Evolutionary conservation across 2,888 invertebrate species (phyloP).

Genomic region (Drosophila kambysellisi): DNA sequence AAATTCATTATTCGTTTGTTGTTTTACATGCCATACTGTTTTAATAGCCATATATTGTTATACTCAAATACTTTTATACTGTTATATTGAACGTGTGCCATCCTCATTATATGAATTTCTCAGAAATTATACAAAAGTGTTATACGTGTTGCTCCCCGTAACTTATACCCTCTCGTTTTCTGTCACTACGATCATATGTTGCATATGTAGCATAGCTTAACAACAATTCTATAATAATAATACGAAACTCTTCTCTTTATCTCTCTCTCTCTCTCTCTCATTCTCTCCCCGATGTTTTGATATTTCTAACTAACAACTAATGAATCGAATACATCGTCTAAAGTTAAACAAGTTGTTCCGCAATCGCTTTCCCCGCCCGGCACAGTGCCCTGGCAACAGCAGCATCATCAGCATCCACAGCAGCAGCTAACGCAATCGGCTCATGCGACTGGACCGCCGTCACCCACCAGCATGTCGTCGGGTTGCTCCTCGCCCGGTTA

Average conservation of each 20-base stretch:
- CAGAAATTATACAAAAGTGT: slow-evolving; percentile 17
- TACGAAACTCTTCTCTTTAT: slow-evolving; percentile 13
- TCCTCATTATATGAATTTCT: slow-evolving; percentile 27
- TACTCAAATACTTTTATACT: slow-evolving; percentile 27
- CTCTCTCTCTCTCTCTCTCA: slow-evolving; percentile 28
- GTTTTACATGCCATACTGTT: slow-evolving; percentile 29
- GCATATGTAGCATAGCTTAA: slow-evolving; percentile 2
- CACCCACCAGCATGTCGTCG: slow-evolving; percentile 88
- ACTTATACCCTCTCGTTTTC: slow-evolving; percentile 34
- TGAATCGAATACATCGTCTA: slow-evolving; percentile 18
- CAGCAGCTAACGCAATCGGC: slow-evolving; percentile 81
- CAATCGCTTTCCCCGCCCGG: slow-evolving; percentile 88
- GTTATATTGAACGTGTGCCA: slow-evolving; percentile 42
- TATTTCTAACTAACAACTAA: slow-evolving; percentile 21
- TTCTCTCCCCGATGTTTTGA: slow-evolving; percentile 5
- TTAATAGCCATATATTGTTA: slow-evolving; percentile 32
- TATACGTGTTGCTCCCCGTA: slow-evolving; percentile 49
- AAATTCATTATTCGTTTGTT: slow-evolving; percentile 11
- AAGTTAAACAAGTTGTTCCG: slow-evolving; percentile 89
- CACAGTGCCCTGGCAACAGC: slow-evolving; percentile 88
- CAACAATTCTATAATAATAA: slow-evolving; percentile 41
- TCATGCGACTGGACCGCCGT: slow-evolving; percentile 87
- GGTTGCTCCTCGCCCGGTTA: slow-evolving; percentile 87
- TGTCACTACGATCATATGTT: slow-evolving; percentile 30
- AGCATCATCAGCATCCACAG: slow-evolving; percentile 85